phyloP scores from a whole-genome alignment of 2,888 invertebrate species.

The Eudemis profundana region DNA sequence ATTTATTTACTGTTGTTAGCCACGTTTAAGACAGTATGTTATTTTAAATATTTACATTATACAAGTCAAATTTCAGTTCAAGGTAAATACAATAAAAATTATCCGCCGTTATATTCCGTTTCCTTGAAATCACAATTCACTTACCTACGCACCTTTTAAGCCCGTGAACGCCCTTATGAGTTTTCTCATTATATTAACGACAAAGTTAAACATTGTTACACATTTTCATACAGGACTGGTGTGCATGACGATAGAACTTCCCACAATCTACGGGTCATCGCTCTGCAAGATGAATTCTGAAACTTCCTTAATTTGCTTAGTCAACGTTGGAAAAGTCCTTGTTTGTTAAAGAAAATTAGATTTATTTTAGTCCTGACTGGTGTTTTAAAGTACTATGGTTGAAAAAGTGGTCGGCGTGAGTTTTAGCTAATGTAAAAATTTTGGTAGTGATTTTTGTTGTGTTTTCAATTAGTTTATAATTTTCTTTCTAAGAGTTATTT shows the following conservation, averaged over 20 bases:
- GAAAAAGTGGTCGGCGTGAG: slow-evolving; percentile 20
- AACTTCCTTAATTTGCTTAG: slow-evolving; percentile 44
- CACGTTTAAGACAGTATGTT: too few species aligned
- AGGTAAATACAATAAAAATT: too few species aligned
- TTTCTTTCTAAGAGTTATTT: background rate
- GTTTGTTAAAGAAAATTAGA: slow-evolving; percentile 43
- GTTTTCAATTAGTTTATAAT: background rate
- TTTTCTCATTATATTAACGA: slow-evolving; percentile 3
- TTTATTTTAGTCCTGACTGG: slow-evolving; percentile 29
- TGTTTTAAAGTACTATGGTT: slow-evolving; percentile 14
- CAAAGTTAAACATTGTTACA: slow-evolving; percentile 24
- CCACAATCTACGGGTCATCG: slow-evolving; percentile 35
- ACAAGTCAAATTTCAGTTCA: too few species aligned
- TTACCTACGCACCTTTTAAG: slow-evolving; percentile 2
- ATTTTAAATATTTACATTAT: too few species aligned
- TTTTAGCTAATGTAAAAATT: slow-evolving; percentile 17
- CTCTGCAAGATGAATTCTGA: slow-evolving; percentile 28
- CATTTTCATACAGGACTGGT: background rate
- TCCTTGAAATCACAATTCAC: background rate
- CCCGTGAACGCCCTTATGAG: slow-evolving; percentile 21
- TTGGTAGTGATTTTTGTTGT: slow-evolving; percentile 12
- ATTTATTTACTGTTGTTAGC: too few species aligned
- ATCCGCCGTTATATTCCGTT: too few species aligned
- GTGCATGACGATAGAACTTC: slow-evolving; percentile 27
- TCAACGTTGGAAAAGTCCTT: slow-evolving; percentile 34